These are phyloP conservation scores for Lottia scabra DNA, from an alignment of 2,888 invertebrate species.

Conservation along the genomic window DNA sequence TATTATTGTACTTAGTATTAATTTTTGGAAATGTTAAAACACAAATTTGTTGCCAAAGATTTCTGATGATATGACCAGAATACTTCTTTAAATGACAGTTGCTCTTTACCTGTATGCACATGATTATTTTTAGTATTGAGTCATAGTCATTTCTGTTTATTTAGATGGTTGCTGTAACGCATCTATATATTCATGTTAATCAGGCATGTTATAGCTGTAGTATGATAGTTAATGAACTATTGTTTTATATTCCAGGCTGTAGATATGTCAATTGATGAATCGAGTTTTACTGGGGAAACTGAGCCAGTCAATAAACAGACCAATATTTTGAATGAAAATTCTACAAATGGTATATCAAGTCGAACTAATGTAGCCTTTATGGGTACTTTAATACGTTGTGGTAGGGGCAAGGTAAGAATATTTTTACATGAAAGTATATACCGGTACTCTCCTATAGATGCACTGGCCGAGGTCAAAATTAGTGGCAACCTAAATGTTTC, in stretches of 20 bases:
- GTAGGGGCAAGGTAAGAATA: constrained; percentile 86
- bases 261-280: constrained; percentile 96
- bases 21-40: no score
- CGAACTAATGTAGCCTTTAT: constrained; percentile 90
- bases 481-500: no score
- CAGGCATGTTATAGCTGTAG: no score
- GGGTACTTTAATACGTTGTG: constrained; percentile 97
- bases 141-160: not conserved
- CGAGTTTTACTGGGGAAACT: constrained; percentile 98
- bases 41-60: no score
- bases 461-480: no score
- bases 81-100: not conserved
- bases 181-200: no score
- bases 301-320: constrained; percentile 80
- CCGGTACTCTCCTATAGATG: no score
- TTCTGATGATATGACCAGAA: no score
- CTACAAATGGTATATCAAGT: constrained; percentile 73
- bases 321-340: constrained; percentile 70
- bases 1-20: no score
- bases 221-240: not conserved
- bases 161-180: no score
- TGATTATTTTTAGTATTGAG: not conserved
- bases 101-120: no score
- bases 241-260: constrained; percentile 74
- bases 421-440: no score